phyloP scores from a whole-genome alignment of 1,140 invertebrate species.

The Coelopa frigida region DNA sequence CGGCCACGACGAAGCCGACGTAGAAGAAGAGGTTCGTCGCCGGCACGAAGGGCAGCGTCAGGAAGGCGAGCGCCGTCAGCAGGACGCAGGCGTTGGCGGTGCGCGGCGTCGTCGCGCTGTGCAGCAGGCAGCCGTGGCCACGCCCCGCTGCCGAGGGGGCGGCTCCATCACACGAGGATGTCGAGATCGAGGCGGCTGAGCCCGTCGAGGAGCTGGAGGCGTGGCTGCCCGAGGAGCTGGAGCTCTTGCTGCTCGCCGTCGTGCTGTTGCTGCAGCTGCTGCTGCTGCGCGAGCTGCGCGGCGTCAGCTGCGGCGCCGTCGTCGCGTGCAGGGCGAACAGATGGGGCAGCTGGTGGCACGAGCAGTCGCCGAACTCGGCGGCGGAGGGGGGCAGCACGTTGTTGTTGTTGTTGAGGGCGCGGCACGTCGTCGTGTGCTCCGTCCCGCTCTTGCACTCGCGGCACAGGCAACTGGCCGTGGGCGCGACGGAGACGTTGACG shows the following conservation, averaged over 20 bases:
- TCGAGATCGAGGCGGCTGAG: background rate
- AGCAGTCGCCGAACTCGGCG: slow-evolving; percentile 8
- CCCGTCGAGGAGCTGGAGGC: slow-evolving; percentile 2
- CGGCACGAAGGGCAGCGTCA: slow-evolving; percentile 86
- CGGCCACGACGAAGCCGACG: slow-evolving; percentile 95
- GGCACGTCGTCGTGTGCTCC: slow-evolving; percentile 5
- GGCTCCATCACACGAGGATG: background rate
- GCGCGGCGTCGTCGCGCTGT: slow-evolving; percentile 21
- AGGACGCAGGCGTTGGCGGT: slow-evolving; percentile 27
- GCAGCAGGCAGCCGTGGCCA: slow-evolving; percentile 9
- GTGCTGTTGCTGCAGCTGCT: slow-evolving; percentile 38
- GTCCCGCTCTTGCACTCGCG: slow-evolving; percentile 12
- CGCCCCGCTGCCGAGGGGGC: slow-evolving; percentile 2
- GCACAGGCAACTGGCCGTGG: slow-evolving; percentile 1
- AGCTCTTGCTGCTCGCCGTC: slow-evolving; percentile 24
- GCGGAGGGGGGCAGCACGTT: slow-evolving; percentile 15
- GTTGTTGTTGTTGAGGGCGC: slow-evolving; percentile 22
- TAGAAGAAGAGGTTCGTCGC: slow-evolving; percentile 92
- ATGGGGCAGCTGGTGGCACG: slow-evolving; percentile 22
- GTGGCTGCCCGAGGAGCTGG: slow-evolving; percentile 7
- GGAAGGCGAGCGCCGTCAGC: slow-evolving; percentile 62
- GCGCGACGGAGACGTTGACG: slow-evolving; percentile 1
- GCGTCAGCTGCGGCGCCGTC: slow-evolving; percentile 16
- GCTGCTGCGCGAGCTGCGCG: slow-evolving; percentile 30
- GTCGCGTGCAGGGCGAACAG: slow-evolving; percentile 19